These are phyloP conservation scores for Sphenodon punctatus DNA, from an alignment of 2,797 vertebrate species.

Conservation along the genomic window DNA sequence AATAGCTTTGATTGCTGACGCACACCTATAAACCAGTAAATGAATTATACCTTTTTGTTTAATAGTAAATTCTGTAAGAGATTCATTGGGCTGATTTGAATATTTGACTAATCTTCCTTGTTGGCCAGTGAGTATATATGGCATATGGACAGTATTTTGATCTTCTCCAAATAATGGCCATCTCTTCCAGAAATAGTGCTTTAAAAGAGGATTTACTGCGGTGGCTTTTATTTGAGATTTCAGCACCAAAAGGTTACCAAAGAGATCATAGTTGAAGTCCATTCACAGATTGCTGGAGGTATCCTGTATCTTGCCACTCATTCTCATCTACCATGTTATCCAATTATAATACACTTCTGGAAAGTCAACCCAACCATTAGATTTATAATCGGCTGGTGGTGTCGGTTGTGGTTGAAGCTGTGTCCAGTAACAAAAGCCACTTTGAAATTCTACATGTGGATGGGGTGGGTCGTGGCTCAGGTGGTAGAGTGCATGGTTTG, in stretches of 20 bases:
- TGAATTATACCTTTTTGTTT: accelerated
- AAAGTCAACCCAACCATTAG: not conserved
- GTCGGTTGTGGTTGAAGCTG: not conserved
- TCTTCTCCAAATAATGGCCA: not conserved
- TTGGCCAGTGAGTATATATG: not conserved
- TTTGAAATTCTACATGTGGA: not conserved
- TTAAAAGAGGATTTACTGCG: not conserved
- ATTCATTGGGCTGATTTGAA: not conserved
- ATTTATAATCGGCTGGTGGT: not conserved
- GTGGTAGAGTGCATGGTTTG: too few species aligned
- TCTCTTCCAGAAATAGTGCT: not conserved
- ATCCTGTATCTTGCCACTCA: not conserved
- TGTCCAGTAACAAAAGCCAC: not conserved
- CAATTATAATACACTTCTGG: not conserved
- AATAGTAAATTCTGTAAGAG: not conserved
- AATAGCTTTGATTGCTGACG: accelerated
- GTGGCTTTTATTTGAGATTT: not conserved
- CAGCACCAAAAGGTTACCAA: too few species aligned
- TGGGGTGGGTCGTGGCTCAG: too few species aligned
- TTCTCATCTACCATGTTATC: not conserved
- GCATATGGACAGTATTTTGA: not conserved
- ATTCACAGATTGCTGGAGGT: not conserved
- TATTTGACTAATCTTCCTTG: not conserved
- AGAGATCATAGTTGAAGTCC: too few species aligned
- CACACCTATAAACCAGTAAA: not conserved